Percentiles rank a stretch among this genome's conserved stretches.
These are phyloP conservation scores for Datnioides undecimradiatus DNA, from an alignment of 2,113 vertebrate genomes.

Conservation along the genomic window DNA sequence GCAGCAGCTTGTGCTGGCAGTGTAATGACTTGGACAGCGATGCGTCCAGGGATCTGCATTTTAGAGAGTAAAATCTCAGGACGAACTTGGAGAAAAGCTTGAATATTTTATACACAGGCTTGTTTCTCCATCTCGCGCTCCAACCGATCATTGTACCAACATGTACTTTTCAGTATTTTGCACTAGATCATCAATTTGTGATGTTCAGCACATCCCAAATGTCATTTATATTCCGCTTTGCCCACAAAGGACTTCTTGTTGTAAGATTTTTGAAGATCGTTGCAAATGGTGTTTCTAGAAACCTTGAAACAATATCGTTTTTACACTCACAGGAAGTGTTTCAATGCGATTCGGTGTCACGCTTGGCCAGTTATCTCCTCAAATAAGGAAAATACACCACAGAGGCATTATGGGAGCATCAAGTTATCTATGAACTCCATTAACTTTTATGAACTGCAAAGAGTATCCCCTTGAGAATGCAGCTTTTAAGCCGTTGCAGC, in stretches of 20 bases:
- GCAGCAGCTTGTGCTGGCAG: conserved; percentile 16
- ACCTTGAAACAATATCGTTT: neutral
- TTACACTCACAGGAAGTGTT: neutral
- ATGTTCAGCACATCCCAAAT: conserved; percentile 23
- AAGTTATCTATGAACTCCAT: conserved; percentile 46
- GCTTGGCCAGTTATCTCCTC: conserved; percentile 6
- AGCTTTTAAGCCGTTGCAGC: conserved; percentile 24
- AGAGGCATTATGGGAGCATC: conserved; percentile 4
- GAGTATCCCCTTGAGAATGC: neutral
- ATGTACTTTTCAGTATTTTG: conserved; percentile 10
- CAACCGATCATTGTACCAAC: conserved; percentile 4
- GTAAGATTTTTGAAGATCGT: neutral
- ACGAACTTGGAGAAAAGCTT: conserved; percentile 12
- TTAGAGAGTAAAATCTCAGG: conserved; percentile 13
- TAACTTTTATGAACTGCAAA: conserved; percentile 28
- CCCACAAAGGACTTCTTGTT: neutral
- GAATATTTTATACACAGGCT: conserved; percentile 29
- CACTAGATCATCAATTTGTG: neutral
- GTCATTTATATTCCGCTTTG: neutral
- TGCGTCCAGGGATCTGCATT: conserved; percentile 10
- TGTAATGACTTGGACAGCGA: conserved; percentile 29
- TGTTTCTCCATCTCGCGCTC: neutral
- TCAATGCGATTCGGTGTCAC: neutral
- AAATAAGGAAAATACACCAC: conserved; percentile 8
- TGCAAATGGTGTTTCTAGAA: neutral